phyloP scores from a whole-genome alignment of 1,140 invertebrate species.

The Apis florea region DNA sequence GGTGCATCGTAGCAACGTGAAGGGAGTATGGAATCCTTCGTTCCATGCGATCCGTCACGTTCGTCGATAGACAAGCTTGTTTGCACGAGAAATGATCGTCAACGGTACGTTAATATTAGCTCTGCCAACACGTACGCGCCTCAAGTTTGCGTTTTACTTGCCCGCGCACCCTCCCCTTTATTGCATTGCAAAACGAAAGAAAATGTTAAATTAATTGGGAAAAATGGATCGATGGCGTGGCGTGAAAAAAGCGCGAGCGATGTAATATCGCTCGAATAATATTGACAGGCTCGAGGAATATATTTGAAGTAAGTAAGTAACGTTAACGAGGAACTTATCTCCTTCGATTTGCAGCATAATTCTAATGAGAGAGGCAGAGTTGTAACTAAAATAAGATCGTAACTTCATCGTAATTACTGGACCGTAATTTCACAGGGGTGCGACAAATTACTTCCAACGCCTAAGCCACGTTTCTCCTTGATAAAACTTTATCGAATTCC shows the following conservation, averaged over 20 bases:
- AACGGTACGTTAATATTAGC: slow-evolving; percentile 58
- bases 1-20: background rate
- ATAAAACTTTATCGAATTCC: slow-evolving; percentile 26
- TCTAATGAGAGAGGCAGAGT: background rate
- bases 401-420: slow-evolving; percentile 21
- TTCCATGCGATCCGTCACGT: slow-evolving; percentile 50
- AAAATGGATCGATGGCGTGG: background rate
- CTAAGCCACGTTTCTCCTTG: slow-evolving; percentile 3
- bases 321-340: background rate
- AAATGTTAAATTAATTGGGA: background rate
- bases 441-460: slow-evolving; percentile 24
- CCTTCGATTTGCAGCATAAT: background rate
- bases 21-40: slow-evolving; percentile 36
- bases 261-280: background rate
- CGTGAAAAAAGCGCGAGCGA: background rate
- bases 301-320: background rate
- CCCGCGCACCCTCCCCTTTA: background rate
- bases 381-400: slow-evolving; percentile 18
- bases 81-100: slow-evolving; percentile 55
- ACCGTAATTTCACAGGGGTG: slow-evolving; percentile 17
- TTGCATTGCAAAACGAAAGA: background rate
- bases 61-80: slow-evolving; percentile 44
- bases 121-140: slow-evolving; percentile 32
- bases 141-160: slow-evolving; percentile 33
- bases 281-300: background rate